These are phyloP conservation scores for Drosophila aff. DNA, from an alignment of 1,140 invertebrate species.

Conservation along the genomic window DNA sequence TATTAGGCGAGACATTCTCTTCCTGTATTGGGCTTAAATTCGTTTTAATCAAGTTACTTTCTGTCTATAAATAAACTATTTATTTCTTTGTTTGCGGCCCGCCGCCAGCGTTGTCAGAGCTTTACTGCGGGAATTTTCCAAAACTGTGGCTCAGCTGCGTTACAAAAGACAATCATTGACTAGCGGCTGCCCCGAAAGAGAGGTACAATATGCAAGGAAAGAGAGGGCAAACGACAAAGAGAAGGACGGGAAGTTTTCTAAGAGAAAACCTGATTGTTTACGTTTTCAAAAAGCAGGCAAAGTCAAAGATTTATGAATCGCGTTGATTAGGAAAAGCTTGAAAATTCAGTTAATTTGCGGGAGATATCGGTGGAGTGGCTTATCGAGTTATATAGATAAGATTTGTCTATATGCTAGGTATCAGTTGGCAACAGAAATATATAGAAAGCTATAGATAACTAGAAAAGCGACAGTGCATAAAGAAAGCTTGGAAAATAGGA, in stretches of 20 bases:
- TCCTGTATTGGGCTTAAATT: conserved; percentile 6
- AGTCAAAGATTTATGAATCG: conserved; percentile 13
- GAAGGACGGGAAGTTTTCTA: neutral
- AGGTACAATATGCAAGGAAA: neutral
- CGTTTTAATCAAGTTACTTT: neutral
- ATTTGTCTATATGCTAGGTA: conserved; percentile 5
- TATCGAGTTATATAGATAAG: conserved; percentile 39
- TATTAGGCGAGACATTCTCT: conserved; percentile 58
- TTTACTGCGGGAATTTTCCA: conserved; percentile 43
- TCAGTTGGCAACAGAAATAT: conserved; percentile 10
- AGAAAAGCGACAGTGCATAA: neutral
- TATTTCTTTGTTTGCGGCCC: conserved; percentile 28
- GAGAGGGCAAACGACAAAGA: neutral
- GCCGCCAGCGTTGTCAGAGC: conserved; percentile 36
- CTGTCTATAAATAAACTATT: neutral
- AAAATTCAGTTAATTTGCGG: conserved; percentile 16
- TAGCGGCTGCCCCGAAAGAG: conserved; percentile 6
- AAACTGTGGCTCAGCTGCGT: conserved; percentile 48
- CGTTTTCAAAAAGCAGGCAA: neutral
- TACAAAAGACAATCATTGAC: conserved; percentile 40
- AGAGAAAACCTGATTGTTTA: conserved; percentile 31
- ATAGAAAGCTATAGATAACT: neutral
- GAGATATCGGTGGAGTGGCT: conserved; percentile 12
- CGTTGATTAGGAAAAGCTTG: conserved; percentile 41
- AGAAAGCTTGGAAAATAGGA: neutral